Evolutionary conservation across 2,888 invertebrate species (phyloP).

Genomic region (Nephrotoma guestfalica): DNA sequence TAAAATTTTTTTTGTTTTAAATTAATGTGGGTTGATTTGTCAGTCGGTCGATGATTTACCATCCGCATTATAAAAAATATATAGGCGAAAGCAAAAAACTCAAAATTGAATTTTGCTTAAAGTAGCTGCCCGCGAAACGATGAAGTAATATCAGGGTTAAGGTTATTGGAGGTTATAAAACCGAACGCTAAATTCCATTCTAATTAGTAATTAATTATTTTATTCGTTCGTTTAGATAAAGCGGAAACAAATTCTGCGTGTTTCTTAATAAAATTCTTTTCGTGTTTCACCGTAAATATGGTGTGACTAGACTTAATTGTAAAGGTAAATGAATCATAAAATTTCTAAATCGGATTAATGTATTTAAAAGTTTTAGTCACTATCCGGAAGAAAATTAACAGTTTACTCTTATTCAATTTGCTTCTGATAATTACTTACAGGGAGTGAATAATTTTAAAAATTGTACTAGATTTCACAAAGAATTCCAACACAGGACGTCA

Average conservation of each 20-base stretch:
- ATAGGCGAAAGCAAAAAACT: background rate
- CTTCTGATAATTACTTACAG: too few species aligned
- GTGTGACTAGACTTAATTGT: background rate
- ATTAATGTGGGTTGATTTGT: background rate
- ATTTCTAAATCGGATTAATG: too few species aligned
- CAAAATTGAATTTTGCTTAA: background rate
- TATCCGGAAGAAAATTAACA: too few species aligned
- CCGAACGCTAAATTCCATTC: background rate
- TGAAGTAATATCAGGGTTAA: background rate
- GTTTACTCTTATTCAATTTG: too few species aligned
- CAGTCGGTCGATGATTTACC: background rate
- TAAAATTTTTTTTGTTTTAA: background rate
- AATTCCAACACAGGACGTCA: too few species aligned
- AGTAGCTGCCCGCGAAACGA: background rate
- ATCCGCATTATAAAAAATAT: background rate
- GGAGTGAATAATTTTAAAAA: too few species aligned
- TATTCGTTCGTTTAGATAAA: background rate
- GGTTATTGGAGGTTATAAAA: background rate
- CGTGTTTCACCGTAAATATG: background rate
- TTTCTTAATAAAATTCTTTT: background rate
- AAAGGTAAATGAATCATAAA: background rate
- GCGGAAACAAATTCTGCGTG: background rate
- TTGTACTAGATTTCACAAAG: too few species aligned
- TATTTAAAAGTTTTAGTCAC: too few species aligned
- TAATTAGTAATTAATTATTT: background rate